A percentile compares a stretch with the other conserved stretches of the same genome.
Conservation (phyloP, 2,888 invertebrate species). For the Pinctada fucata region DNA sequence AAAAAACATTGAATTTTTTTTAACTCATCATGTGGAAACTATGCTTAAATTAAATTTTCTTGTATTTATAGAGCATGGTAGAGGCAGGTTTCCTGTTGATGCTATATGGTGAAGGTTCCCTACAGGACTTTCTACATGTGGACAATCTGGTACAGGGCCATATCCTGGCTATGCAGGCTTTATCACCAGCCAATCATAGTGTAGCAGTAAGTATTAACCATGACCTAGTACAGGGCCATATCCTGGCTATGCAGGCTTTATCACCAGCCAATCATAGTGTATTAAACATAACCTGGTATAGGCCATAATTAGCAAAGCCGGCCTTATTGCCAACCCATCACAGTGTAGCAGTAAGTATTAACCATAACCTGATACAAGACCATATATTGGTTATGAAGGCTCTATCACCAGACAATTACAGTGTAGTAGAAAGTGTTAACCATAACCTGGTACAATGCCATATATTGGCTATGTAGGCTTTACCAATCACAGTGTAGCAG, state of each 20-base stretch:
- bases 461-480: conserved; percentile 69
- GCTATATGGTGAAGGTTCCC: conserved; percentile 65
- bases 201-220: conserved; percentile 71
- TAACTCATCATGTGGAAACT: no score
- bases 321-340: conserved; percentile 55
- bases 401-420: conserved; percentile 52
- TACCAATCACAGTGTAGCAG: conserved; percentile 59
- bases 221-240: conserved; percentile 75
- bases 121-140: conserved; percentile 75
- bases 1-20: no score
- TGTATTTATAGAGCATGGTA: conserved; percentile 60
- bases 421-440: conserved; percentile 30
- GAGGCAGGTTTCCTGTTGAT: conserved; percentile 67
- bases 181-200: conserved; percentile 53
- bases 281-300: conserved; percentile 75
- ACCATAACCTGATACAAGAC: conserved; percentile 74
- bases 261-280: conserved; percentile 53
- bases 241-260: conserved; percentile 68
- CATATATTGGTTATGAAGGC: conserved; percentile 71
- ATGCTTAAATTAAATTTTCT: no score
- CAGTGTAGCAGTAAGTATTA: conserved; percentile 64
- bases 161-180: conserved; percentile 67
- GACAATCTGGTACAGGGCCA: conserved; percentile 76
- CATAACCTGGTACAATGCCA: conserved; percentile 75
- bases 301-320: conserved; percentile 73